These are phyloP conservation scores for Sebastes vulpes DNA, from an alignment of 2,797 vertebrate species.

Conservation along the genomic window DNA sequence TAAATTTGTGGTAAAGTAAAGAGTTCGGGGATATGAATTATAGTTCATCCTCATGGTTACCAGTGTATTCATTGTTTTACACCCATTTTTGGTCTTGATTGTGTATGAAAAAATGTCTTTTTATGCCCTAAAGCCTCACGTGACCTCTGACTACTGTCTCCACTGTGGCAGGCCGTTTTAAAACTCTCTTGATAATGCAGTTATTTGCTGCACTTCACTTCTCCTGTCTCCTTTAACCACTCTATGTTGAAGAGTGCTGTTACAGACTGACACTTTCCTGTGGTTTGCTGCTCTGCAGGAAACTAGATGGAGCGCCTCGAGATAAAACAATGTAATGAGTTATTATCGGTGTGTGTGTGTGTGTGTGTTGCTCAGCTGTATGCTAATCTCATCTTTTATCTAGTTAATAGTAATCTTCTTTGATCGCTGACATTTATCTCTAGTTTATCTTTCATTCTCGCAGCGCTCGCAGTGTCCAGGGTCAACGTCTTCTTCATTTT, in stretches of 20 bases:
- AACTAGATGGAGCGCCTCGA: slow-evolving; percentile 57
- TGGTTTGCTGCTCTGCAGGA: slow-evolving; percentile 71
- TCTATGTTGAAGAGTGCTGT: slow-evolving; percentile 67
- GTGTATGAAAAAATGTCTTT: neutral
- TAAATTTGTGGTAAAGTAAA: neutral
- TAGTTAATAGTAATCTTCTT: neutral
- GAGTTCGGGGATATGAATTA: neutral
- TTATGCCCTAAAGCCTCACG: neutral
- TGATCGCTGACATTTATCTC: slow-evolving; percentile 43
- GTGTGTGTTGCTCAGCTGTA: neutral
- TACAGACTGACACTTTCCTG: slow-evolving; percentile 77
- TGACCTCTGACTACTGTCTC: neutral
- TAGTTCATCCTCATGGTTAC: neutral
- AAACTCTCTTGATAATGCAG: neutral
- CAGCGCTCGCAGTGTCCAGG: slow-evolving; percentile 1
- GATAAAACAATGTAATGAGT: slow-evolving; percentile 73
- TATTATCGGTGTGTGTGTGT: slow-evolving; percentile 28
- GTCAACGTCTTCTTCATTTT: slow-evolving; percentile 21
- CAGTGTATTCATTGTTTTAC: neutral
- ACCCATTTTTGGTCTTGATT: neutral
- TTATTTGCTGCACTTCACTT: slow-evolving; percentile 13
- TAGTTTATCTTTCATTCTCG: slow-evolving; percentile 9
- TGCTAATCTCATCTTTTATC: slow-evolving; percentile 30
- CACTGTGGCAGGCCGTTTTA: neutral
- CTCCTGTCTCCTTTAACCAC: slow-evolving; percentile 60